A percentile compares a stretch with the other conserved stretches of the same genome.
Evolutionary conservation across 1,140 invertebrate genomes (phyloP).

Genomic region (Amyelois transitella): DNA sequence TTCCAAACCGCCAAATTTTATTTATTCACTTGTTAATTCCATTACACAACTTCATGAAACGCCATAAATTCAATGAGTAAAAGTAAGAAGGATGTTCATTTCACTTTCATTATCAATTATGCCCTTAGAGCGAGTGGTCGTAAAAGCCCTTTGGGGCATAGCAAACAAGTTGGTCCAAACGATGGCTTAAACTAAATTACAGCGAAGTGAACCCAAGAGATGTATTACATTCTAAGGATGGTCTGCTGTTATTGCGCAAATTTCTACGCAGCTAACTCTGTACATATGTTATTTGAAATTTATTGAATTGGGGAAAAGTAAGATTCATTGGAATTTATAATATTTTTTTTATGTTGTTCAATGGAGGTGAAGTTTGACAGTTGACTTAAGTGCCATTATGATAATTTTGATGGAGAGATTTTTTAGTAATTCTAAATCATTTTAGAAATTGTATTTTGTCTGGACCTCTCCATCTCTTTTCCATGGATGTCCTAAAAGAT

Average conservation of each 20-base stretch:
- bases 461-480: too few species aligned
- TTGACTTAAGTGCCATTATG: too few species aligned
- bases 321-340: too few species aligned
- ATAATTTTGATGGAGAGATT: too few species aligned
- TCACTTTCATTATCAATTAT: conserved; percentile 5
- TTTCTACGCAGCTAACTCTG: not conserved
- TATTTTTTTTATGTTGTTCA: too few species aligned
- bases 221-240: not conserved
- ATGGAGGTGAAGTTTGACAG: too few species aligned
- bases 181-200: conserved; percentile 2
- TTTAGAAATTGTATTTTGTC: too few species aligned
- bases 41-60: not conserved
- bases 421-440: too few species aligned
- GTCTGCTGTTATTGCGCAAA: not conserved
- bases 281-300: not conserved
- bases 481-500: too few species aligned
- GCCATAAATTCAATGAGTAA: not conserved
- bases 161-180: conserved; percentile 3
- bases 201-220: not conserved
- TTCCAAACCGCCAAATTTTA: too few species aligned
- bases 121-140: not conserved
- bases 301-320: too few species aligned
- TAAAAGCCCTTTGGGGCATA: conserved; percentile 3
- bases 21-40: too few species aligned
- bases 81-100: conserved; percentile 1